Evolutionary conservation across 2,113 vertebrate genomes (phyloP).

Genomic region (Serinus canaria): DNA sequence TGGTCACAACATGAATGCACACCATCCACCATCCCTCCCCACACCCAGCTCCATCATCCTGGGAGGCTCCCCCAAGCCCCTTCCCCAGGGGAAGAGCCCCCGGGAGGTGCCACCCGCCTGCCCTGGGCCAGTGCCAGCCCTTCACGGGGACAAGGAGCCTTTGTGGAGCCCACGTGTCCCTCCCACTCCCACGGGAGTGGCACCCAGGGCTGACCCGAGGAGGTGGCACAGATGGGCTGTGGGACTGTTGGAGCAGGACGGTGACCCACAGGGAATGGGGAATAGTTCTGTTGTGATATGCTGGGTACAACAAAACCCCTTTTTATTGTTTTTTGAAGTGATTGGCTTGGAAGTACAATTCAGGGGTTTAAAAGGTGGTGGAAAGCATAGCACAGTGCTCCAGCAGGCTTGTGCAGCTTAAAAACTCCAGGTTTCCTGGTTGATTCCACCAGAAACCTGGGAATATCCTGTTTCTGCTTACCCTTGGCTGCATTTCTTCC

Average conservation of each 20-base stretch:
- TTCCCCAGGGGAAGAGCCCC: neutral
- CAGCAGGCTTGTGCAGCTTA: neutral
- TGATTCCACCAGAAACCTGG: neutral
- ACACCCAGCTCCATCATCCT: neutral
- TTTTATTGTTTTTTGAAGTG: fast-evolving
- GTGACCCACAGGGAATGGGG: neutral
- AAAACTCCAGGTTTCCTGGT: neutral
- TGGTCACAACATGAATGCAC: neutral
- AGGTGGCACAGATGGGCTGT: neutral
- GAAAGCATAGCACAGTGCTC: neutral
- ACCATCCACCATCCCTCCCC: fast-evolving
- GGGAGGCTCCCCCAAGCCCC: neutral
- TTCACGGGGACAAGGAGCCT: fast-evolving
- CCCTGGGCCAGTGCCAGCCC: neutral
- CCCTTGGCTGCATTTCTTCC: neutral
- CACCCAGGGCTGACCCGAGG: neutral
- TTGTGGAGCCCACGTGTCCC: neutral
- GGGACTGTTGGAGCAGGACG: neutral
- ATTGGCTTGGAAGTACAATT: neutral
- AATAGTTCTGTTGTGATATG: neutral
- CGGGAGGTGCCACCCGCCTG: fast-evolving
- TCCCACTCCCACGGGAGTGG: neutral
- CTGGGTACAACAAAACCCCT: neutral
- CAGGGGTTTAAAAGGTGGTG: neutral
- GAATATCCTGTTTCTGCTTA: neutral